Evolutionary conservation across 2,113 vertebrate species (phyloP).

Genomic region (Ciconia maguari): DNA sequence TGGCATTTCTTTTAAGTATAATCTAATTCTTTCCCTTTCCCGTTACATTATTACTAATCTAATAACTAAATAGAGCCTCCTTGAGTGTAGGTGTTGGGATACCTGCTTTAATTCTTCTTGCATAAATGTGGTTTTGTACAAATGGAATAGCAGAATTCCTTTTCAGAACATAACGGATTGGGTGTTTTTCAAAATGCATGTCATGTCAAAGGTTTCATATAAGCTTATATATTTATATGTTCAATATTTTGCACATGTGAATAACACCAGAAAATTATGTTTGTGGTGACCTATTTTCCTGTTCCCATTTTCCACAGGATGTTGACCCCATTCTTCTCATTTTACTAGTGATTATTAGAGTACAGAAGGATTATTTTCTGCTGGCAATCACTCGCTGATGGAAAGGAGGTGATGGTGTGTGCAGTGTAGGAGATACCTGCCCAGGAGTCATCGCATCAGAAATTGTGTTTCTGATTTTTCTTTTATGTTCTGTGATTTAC

Average conservation of each 20-base stretch:
- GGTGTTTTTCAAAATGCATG: background rate
- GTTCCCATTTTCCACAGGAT: background rate
- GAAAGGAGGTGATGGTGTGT: background rate
- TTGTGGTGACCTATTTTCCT: background rate
- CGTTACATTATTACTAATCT: background rate
- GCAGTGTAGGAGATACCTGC: background rate
- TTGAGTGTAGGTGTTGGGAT: background rate
- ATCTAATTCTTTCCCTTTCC: background rate
- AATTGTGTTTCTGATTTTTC: background rate
- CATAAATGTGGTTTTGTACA: background rate
- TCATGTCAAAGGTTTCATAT: background rate
- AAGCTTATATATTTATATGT: background rate
- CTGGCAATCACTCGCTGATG: background rate
- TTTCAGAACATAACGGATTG: background rate
- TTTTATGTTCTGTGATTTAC: background rate
- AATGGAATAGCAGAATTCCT: background rate
- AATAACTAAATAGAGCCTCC: background rate
- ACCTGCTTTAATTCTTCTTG: background rate
- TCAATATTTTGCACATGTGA: background rate
- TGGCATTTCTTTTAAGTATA: background rate
- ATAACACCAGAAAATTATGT: background rate
- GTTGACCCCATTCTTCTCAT: background rate
- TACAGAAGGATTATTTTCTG: background rate
- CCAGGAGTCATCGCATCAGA: background rate
- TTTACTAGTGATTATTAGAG: background rate